These are phyloP conservation scores for Glaucopsyche alexis DNA, from an alignment of 2,888 invertebrate species.

Conservation along the genomic window DNA sequence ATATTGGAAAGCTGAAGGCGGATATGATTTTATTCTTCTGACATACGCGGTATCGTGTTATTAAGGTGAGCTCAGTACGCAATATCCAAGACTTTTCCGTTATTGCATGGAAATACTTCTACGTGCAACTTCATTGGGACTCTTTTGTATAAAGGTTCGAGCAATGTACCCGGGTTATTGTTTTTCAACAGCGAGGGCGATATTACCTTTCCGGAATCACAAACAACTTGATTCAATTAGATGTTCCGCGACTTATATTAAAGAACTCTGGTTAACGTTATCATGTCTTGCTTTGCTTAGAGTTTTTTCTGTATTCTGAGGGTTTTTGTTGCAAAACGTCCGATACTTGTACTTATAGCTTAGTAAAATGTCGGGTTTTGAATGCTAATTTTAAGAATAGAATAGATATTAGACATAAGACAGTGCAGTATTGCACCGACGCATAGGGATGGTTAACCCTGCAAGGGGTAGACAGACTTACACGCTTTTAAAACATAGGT, in stretches of 20 bases:
- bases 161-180: constrained; percentile 74
- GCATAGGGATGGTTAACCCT: no score
- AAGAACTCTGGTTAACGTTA: constrained; percentile 13
- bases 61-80: constrained; percentile 75
- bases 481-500: no score
- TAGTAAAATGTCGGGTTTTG: no score
- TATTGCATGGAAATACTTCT: constrained; percentile 77
- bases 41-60: constrained; percentile 74
- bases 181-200: constrained; percentile 72
- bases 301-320: no score
- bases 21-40: constrained; percentile 67
- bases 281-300: neutral
- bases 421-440: no score
- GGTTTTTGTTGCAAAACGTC: no score
- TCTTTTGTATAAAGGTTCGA: constrained; percentile 73
- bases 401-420: no score
- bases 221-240: constrained; percentile 71
- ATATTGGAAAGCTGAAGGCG: constrained; percentile 50
- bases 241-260: constrained; percentile 35
- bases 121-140: constrained; percentile 76
- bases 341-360: no score
- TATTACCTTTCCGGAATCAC: constrained; percentile 67
- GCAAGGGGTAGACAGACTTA: no score
- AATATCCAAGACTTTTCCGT: constrained; percentile 74
- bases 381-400: no score